Evolutionary conservation across 2,888 invertebrate genomes (phyloP).

Genomic region (Xestoiulus laeticollis): DNA sequence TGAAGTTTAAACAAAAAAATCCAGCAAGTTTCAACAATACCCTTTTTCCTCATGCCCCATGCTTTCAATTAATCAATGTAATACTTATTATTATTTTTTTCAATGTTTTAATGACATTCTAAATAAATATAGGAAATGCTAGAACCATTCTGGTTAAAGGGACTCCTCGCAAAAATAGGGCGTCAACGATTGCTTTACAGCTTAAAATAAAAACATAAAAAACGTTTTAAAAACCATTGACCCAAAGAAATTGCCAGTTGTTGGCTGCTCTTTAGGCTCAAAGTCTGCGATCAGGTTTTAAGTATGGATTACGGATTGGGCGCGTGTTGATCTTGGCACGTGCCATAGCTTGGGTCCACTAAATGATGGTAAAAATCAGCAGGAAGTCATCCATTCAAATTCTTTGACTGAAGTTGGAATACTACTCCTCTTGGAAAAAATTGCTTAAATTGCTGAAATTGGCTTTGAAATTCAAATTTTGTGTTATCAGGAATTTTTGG

Average conservation of each 20-base stretch:
- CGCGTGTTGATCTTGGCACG: constrained; percentile 23
- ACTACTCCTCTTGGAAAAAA: not conserved
- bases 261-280: not conserved
- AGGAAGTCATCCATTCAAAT: not conserved
- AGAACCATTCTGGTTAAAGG: constrained; percentile 40
- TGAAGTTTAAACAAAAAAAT: not conserved
- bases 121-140: not conserved
- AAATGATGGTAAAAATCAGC: constrained; percentile 14
- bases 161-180: constrained; percentile 36
- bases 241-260: not conserved
- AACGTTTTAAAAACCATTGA: not conserved
- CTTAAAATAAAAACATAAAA: constrained; percentile 38
- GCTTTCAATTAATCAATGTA: constrained; percentile 31
- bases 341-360: constrained; percentile 40
- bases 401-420: not conserved
- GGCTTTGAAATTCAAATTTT: not conserved
- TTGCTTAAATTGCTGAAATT: not conserved
- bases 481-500: not conserved
- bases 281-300: constrained; percentile 23
- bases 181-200: constrained; percentile 41
- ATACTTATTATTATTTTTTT: constrained; percentile 28
- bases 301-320: constrained; percentile 35
- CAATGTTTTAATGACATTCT: constrained; percentile 30
- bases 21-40: not conserved
- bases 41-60: not conserved